Base-by-base conservation (phyloP, 2,888 invertebrate species). In the Epicampocera succincta region DNA sequence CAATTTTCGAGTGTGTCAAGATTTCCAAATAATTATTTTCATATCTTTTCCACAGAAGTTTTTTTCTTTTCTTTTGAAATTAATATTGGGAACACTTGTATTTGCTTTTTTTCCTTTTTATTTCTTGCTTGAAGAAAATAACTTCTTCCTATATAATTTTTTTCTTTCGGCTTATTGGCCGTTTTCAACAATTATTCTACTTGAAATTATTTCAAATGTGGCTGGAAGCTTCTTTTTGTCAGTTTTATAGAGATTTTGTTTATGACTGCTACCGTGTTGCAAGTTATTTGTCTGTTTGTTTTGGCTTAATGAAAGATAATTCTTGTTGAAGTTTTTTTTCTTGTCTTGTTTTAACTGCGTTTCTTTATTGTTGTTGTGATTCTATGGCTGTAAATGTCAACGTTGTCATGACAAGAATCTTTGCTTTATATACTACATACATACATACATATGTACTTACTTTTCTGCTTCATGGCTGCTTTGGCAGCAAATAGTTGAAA, bases 381-480 rank as follows among this genome's bases (percentile, higher is more conserved):
- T 66, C 42, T 61, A 50, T 42, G 61, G 60, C 61, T 72, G 61
- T 65, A 68, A 81, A 81, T 77, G 81, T 75, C 82, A 75, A 68
- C 78, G 71, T 71, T 82, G 78, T 78, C 78, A 82, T 75, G 71
- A 56, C 63, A 75, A 75, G 46, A 71, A 52, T 80, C 42, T 48
- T 56, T 15, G 15, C 25, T 66, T 54, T 19, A 48, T 65, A 46
- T 48, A 1, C 52, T 38, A 54, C 54, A 12, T 38, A 11, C 21
- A 12, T 63, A n/a, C n/a, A n/a, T n/a, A n/a, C n/a, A n/a, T n/a
- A n/a, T n/a, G n/a, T n/a, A n/a, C n/a, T n/a, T n/a, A n/a, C n/a
- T 21, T 8, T 29, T 48, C 63, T 50, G 42, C 38, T 61, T 63
- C 52, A 42, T 72, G 63, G 4, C 61, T 69, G 33, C 8, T 33